Evolutionary conservation across 2,113 vertebrate genomes (phyloP).

Genomic region (Lucifuga dentata): DNA sequence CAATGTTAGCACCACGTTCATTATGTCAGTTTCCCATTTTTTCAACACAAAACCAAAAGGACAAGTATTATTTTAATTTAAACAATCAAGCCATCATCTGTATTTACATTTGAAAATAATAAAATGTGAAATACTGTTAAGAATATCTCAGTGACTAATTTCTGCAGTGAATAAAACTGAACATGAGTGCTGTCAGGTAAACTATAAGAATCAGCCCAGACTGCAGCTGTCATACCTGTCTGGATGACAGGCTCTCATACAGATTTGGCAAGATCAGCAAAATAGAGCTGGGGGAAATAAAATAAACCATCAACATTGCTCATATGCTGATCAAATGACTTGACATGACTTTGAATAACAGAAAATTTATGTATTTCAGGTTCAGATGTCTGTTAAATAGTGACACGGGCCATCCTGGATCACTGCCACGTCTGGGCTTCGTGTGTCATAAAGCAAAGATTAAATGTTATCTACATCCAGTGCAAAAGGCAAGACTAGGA

Average conservation of each 20-base stretch:
- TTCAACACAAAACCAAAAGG: no score
- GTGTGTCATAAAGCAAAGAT: slow-evolving; percentile 54
- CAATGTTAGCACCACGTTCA: background rate
- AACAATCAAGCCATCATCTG: background rate
- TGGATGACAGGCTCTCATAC: slow-evolving; percentile 60
- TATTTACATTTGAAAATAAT: no score
- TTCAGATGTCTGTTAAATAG: background rate
- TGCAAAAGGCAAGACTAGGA: slow-evolving; percentile 43
- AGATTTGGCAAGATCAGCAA: slow-evolving; percentile 72
- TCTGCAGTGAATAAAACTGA: background rate
- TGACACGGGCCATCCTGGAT: background rate
- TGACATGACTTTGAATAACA: background rate
- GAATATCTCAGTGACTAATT: no score
- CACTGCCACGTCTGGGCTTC: background rate
- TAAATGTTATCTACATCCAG: slow-evolving; percentile 42
- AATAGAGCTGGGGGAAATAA: slow-evolving; percentile 1
- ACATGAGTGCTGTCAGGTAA: slow-evolving; percentile 4
- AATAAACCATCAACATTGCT: slow-evolving; percentile 12
- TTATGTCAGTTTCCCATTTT: no score
- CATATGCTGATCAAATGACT: background rate
- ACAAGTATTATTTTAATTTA: no score
- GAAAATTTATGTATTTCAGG: background rate
- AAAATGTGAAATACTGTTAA: no score
- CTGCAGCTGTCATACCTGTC: slow-evolving; percentile 41
- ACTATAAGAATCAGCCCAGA: slow-evolving; percentile 4